Evolutionary conservation across 2,797 vertebrate species (phyloP).

Genomic region (Ataeniobius toweri): DNA sequence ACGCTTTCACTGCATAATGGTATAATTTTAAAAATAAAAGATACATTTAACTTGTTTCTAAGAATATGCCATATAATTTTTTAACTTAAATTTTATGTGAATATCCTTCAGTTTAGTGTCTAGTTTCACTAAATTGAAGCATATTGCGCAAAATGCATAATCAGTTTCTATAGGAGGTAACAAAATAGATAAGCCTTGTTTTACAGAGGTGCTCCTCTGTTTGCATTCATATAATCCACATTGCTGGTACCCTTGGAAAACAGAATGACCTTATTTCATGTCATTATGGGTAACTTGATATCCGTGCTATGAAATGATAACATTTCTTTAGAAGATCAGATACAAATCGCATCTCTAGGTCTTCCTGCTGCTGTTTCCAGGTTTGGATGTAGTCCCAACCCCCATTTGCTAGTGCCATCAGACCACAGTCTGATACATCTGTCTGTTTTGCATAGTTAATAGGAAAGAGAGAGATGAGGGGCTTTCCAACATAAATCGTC

Average conservation of each 20-base stretch:
- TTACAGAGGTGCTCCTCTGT: constrained; percentile 18
- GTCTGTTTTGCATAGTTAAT: constrained; percentile 66
- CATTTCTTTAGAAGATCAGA: constrained; percentile 65
- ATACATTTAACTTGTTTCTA: constrained; percentile 2
- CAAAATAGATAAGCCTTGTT: constrained; percentile 10
- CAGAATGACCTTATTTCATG: constrained; percentile 51
- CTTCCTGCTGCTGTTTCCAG: constrained; percentile 48
- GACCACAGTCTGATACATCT: constrained; percentile 21
- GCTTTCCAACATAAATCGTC: constrained; percentile 27
- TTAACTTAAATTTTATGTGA: constrained; percentile 20
- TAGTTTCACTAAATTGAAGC: background rate
- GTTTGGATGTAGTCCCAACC: constrained; percentile 47
- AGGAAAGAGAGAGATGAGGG: constrained; percentile 35
- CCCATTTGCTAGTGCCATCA: constrained; percentile 50
- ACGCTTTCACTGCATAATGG: background rate
- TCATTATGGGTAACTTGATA: constrained; percentile 53
- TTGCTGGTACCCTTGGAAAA: constrained; percentile 42
- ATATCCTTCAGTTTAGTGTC: constrained; percentile 15
- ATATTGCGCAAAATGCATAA: background rate
- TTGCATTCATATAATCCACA: constrained; percentile 16
- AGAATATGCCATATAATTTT: constrained; percentile 16
- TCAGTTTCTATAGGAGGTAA: constrained; percentile 20
- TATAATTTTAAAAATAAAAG: background rate
- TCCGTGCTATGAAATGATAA: constrained; percentile 40
- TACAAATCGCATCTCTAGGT: constrained; percentile 57